Evolutionary conservation across 2,113 vertebrate genomes (phyloP).

Genomic region (Rhinichthys klamathensis): DNA sequence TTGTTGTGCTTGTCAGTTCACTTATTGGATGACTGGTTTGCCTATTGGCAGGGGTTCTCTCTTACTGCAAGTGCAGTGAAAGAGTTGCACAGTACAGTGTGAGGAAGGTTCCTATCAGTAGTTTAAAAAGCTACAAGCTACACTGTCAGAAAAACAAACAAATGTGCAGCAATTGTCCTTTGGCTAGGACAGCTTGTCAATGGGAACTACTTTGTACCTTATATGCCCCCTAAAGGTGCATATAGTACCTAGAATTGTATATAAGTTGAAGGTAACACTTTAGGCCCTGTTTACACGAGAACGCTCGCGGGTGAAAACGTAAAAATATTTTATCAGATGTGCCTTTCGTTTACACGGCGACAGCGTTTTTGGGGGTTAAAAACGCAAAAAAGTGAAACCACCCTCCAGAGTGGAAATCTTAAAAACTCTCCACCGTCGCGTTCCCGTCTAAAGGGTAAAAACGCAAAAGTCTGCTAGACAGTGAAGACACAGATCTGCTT

Average conservation of each 20-base stretch:
- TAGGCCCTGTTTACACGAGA: too few species aligned
- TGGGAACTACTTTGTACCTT: neutral
- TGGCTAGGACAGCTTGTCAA: neutral
- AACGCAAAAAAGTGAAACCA: too few species aligned
- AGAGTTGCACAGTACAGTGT: neutral
- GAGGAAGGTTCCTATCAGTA: neutral
- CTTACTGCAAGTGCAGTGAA: neutral
- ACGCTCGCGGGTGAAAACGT: too few species aligned
- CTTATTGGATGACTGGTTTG: slow-evolving; percentile 27
- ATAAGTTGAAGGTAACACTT: too few species aligned
- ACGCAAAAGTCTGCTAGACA: too few species aligned
- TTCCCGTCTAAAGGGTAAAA: too few species aligned
- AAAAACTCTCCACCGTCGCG: too few species aligned
- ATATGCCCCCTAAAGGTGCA: neutral
- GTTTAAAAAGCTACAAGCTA: neutral
- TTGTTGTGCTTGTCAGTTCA: slow-evolving; percentile 44
- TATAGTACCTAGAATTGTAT: neutral
- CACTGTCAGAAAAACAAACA: neutral
- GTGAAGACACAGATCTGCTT: too few species aligned
- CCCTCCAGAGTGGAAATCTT: too few species aligned
- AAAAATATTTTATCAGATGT: too few species aligned
- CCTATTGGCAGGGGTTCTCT: neutral
- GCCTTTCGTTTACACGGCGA: too few species aligned
- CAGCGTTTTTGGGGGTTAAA: too few species aligned
- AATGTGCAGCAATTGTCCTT: neutral